Conservation (phyloP, 2,797 vertebrate genomes). For the Loriculus beryllinus region DNA sequence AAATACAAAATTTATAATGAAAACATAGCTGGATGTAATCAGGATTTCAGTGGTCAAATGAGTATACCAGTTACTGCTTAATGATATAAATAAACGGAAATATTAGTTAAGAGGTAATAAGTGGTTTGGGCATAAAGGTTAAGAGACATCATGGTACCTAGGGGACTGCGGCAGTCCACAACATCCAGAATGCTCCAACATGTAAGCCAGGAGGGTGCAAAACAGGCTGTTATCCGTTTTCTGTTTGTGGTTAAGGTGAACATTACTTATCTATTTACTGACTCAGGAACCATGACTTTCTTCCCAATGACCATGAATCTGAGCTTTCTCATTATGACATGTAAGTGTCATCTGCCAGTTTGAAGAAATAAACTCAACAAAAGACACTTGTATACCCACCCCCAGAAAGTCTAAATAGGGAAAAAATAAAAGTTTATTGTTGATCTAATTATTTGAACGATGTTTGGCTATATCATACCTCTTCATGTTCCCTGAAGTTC, state of each 20-base stretch:
- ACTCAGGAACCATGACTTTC: background rate
- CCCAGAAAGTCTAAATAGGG: background rate
- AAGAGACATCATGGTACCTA: background rate
- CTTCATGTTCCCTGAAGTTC: background rate
- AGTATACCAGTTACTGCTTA: background rate
- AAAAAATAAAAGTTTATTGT: background rate
- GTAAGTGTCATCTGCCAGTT: background rate
- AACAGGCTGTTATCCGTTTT: background rate
- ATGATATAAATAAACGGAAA: background rate
- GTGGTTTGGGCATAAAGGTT: background rate
- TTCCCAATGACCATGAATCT: background rate
- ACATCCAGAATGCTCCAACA: background rate
- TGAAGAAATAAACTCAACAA: background rate
- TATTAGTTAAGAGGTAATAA: background rate
- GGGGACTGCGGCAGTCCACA: background rate
- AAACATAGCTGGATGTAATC: background rate
- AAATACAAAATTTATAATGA: background rate
- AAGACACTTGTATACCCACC: background rate
- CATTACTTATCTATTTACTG: background rate
- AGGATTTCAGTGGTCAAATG: background rate
- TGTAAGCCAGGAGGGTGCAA: background rate
- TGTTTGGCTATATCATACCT: background rate
- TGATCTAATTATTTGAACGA: background rate
- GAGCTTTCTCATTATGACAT: background rate
- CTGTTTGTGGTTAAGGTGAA: background rate